Evolutionary conservation across 2,113 vertebrate genomes (phyloP).

Genomic region (Periophthalmodon schlosseri): DNA sequence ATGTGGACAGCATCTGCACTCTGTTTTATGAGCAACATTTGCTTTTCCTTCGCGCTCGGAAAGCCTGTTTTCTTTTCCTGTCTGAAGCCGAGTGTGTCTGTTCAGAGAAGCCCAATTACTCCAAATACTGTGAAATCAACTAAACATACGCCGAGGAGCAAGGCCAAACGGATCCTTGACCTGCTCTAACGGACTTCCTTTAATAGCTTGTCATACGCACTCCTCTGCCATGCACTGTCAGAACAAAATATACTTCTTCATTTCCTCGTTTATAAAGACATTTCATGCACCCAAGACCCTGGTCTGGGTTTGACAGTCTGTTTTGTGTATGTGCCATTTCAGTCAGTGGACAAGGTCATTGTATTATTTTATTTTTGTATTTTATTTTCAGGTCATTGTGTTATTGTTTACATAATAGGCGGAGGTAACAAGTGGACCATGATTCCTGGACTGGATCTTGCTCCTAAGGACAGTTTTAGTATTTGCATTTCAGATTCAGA

Average conservation of each 20-base stretch:
- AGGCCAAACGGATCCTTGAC: conserved; percentile 44
- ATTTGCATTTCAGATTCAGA: neutral
- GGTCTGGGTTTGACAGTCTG: neutral
- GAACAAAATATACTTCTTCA: neutral
- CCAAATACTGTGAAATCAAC: conserved; percentile 63
- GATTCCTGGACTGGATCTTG: too few species aligned
- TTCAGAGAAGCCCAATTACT: conserved; percentile 60
- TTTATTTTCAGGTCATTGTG: neutral
- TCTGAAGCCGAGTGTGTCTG: conserved; percentile 39
- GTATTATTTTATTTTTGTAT: too few species aligned
- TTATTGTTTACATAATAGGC: too few species aligned
- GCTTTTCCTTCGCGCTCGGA: conserved; percentile 48
- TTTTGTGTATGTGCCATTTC: neutral
- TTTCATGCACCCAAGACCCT: neutral
- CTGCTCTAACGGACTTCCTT: conserved; percentile 20
- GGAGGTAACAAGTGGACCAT: too few species aligned
- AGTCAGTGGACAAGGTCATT: neutral
- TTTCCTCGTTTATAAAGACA: neutral
- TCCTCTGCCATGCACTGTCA: neutral
- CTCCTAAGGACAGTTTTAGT: neutral
- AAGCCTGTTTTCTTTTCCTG: conserved; percentile 48
- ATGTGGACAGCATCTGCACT: conserved; percentile 56
- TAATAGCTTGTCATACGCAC: conserved; percentile 20
- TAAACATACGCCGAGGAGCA: conserved; percentile 39
- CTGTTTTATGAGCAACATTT: conserved; percentile 51